Conservation (phyloP, 2,888 invertebrate genomes). For the Hydriomena furcata region DNA sequence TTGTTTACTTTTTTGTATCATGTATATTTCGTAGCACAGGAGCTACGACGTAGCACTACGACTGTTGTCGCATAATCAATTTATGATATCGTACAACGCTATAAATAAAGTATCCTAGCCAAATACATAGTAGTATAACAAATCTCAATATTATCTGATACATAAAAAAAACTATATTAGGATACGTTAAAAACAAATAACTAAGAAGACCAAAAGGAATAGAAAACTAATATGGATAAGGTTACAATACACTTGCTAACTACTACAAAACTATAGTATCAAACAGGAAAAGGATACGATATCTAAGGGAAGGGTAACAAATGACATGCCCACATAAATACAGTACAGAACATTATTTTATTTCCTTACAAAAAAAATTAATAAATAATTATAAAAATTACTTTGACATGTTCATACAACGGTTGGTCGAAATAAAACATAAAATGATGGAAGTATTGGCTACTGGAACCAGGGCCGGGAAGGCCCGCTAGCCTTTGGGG, state of each 20-base stretch:
- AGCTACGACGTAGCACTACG: too few relatives aligned
- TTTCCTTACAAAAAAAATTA: constrained; percentile 77
- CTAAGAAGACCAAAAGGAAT: constrained; percentile 6
- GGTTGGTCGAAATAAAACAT: constrained; percentile 60
- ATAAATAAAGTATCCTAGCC: too few relatives aligned
- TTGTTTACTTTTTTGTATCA: too few relatives aligned
- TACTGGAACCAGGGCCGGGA: constrained; percentile 36
- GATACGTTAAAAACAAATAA: constrained; percentile 5
- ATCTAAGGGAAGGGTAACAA: constrained; percentile 41
- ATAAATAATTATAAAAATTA: constrained; percentile 74
- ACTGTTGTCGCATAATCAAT: too few relatives aligned
- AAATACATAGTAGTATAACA: too few relatives aligned
- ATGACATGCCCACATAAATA: constrained; percentile 58
- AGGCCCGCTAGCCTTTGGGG: constrained; percentile 29
- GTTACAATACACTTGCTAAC: constrained; percentile 20
- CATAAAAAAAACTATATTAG: too few relatives aligned
- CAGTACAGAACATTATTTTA: constrained; percentile 80
- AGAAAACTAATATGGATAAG: constrained; percentile 7
- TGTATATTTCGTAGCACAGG: too few relatives aligned
- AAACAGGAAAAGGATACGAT: constrained; percentile 20
- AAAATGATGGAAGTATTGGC: constrained; percentile 52
- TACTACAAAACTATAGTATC: constrained; percentile 4
- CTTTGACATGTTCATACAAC: constrained; percentile 60
- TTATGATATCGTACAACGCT: too few relatives aligned
- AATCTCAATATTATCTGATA: too few relatives aligned